These are phyloP conservation scores for Drosophila sp. DNA, from an alignment of 1,140 invertebrate genomes.

Conservation along the genomic window DNA sequence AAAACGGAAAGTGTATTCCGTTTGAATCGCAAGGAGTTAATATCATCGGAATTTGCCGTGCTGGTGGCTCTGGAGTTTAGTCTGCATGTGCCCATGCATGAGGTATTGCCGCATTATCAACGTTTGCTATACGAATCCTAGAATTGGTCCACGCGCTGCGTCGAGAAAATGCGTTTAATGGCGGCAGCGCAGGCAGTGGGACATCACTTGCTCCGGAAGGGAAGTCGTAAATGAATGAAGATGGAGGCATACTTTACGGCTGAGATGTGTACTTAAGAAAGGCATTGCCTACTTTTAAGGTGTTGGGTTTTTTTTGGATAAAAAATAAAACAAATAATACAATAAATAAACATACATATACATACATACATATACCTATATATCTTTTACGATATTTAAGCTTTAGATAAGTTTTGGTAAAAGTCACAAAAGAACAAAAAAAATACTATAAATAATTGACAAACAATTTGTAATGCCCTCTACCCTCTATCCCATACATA, in stretches of 20 bases:
- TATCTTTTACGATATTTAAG: slow-evolving; percentile 19
- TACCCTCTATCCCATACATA: not conserved
- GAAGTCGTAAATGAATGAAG: slow-evolving; percentile 63
- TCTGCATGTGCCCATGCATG: slow-evolving; percentile 94
- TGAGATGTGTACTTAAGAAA: slow-evolving; percentile 41
- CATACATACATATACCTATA: slow-evolving; percentile 16
- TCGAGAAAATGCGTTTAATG: slow-evolving; percentile 65
- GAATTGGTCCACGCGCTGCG: slow-evolving; percentile 78
- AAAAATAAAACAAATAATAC: slow-evolving; percentile 27
- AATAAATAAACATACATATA: slow-evolving; percentile 17
- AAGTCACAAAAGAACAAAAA: slow-evolving; percentile 26
- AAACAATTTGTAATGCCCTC: slow-evolving; percentile 41
- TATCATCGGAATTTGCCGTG: slow-evolving; percentile 96
- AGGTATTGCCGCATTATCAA: slow-evolving; percentile 97
- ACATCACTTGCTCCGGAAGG: slow-evolving; percentile 65
- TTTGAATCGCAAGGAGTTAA: slow-evolving; percentile 94
- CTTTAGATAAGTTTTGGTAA: slow-evolving; percentile 28
- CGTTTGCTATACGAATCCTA: slow-evolving; percentile 94
- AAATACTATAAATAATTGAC: slow-evolving; percentile 27
- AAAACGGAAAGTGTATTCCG: slow-evolving; percentile 95
- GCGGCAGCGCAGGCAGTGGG: slow-evolving; percentile 70
- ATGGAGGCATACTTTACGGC: slow-evolving; percentile 39
- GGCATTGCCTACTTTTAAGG: slow-evolving; percentile 59
- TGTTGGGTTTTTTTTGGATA: slow-evolving; percentile 38
- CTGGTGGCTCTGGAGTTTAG: slow-evolving; percentile 97